These are phyloP conservation scores for Deroplatys truncata DNA, from an alignment of 2,888 invertebrate species.

Conservation along the genomic window DNA sequence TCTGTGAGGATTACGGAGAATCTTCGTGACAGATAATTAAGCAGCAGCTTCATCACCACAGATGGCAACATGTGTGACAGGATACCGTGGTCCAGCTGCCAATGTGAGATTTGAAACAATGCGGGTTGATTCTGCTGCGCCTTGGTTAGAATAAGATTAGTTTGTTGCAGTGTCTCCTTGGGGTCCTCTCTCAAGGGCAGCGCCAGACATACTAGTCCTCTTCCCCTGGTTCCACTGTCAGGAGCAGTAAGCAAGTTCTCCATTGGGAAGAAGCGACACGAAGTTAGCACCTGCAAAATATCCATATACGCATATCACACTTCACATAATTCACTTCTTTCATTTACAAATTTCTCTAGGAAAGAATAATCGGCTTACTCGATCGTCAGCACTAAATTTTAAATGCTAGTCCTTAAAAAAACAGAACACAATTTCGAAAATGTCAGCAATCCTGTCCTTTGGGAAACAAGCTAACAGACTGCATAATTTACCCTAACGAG, in stretches of 20 bases:
- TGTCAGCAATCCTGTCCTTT: no score
- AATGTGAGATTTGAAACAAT: constrained; percentile 51
- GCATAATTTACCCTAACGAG: no score
- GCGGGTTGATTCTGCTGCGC: constrained; percentile 50
- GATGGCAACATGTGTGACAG: constrained; percentile 61
- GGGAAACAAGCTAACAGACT: no score
- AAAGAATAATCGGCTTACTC: no score
- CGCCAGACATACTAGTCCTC: constrained; percentile 63
- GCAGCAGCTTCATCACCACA: constrained; percentile 49
- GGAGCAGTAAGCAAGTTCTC: constrained; percentile 52
- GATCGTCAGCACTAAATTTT: no score
- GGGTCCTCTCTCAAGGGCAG: constrained; percentile 44
- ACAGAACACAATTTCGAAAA: no score
- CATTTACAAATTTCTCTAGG: no score
- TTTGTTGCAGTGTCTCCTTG: constrained; percentile 33
- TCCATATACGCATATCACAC: no score
- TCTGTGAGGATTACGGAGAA: constrained; percentile 65
- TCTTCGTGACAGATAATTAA: constrained; percentile 59
- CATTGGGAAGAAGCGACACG: constrained; percentile 58
- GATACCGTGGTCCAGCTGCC: constrained; percentile 54
- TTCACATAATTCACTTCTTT: no score
- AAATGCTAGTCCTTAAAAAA: no score
- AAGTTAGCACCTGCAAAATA: constrained; percentile 49
- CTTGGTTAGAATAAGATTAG: constrained; percentile 44
- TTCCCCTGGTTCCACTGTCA: constrained; percentile 51